phyloP scores from a whole-genome alignment of 2,113 vertebrate genomes.

The Triplophysa dalaica region DNA sequence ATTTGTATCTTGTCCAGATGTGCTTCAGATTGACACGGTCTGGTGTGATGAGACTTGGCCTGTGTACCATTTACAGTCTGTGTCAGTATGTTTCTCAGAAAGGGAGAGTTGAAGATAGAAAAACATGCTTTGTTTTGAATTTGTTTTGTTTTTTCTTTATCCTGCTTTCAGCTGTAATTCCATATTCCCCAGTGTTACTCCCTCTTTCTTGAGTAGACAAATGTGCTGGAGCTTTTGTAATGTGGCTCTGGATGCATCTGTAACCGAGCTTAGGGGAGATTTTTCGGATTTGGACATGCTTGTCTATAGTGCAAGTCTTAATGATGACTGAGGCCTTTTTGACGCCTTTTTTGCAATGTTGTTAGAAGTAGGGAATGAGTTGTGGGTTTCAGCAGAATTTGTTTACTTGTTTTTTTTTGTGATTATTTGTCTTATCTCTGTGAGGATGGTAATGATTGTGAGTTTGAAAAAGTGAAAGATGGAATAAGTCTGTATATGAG shows the following conservation, averaged over 20 bases:
- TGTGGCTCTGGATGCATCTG: constrained; percentile 25
- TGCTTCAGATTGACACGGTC: constrained; percentile 3
- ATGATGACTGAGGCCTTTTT: constrained; percentile 25
- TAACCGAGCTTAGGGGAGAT: constrained; percentile 4
- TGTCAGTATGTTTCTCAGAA: constrained; percentile 5
- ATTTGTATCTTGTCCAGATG: constrained; percentile 23
- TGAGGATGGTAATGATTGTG: constrained; percentile 60
- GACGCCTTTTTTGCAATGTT: constrained; percentile 52
- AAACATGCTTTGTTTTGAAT: constrained; percentile 25
- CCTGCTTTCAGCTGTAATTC: constrained; percentile 41
- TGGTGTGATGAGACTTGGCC: constrained; percentile 16
- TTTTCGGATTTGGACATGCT: constrained; percentile 7
- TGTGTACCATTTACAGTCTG: constrained; percentile 4
- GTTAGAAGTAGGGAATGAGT: constrained; percentile 27
- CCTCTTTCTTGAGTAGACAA: constrained; percentile 33
- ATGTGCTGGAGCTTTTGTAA: constrained; percentile 41
- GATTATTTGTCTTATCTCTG: constrained; percentile 56
- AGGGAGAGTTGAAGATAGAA: constrained; percentile 4
- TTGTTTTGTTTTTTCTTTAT: neutral
- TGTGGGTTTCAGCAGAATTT: constrained; percentile 58
- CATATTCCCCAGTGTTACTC: constrained; percentile 24
- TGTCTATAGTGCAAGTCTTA: constrained; percentile 36
- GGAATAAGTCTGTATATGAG: constrained; percentile 51
- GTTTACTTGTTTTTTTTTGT: constrained; percentile 44
- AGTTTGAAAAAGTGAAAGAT: constrained; percentile 51